Conservation (phyloP, 2,797 vertebrate species). For the Gypaetus barbatus region DNA sequence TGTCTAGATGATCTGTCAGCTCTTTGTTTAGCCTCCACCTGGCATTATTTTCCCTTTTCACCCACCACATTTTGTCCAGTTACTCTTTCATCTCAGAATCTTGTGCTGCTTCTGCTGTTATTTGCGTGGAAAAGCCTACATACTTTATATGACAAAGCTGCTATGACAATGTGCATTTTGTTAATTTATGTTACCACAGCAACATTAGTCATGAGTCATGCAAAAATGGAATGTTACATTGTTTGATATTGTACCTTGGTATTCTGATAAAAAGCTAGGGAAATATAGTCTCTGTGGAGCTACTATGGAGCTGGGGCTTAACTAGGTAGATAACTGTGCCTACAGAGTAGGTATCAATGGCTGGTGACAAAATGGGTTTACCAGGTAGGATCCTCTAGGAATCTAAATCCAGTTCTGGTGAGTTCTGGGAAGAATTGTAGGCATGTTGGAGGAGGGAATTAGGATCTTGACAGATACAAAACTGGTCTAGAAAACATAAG, state of each 20-base stretch:
- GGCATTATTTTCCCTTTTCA: background rate
- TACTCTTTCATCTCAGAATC: background rate
- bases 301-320: background rate
- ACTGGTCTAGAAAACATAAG: background rate
- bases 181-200: conserved; percentile 47
- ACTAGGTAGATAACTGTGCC: background rate
- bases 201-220: background rate
- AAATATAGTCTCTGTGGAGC: background rate
- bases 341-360: background rate
- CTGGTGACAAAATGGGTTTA: background rate
- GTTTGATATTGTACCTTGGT: background rate
- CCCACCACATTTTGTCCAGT: background rate
- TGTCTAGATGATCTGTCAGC: background rate
- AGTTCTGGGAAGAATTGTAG: background rate
- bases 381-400: background rate
- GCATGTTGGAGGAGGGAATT: background rate
- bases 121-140: background rate
- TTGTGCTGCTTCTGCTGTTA: background rate
- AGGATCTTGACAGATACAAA: background rate
- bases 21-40: background rate
- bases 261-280: background rate
- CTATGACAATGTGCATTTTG: background rate
- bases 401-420: background rate
- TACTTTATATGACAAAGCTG: background rate
- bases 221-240: background rate